Percentiles rank a stretch among this genome's conserved stretches.
Evolutionary conservation across 2,888 invertebrate species (phyloP).

Genomic region (Rugalucina vietnamica): DNA sequence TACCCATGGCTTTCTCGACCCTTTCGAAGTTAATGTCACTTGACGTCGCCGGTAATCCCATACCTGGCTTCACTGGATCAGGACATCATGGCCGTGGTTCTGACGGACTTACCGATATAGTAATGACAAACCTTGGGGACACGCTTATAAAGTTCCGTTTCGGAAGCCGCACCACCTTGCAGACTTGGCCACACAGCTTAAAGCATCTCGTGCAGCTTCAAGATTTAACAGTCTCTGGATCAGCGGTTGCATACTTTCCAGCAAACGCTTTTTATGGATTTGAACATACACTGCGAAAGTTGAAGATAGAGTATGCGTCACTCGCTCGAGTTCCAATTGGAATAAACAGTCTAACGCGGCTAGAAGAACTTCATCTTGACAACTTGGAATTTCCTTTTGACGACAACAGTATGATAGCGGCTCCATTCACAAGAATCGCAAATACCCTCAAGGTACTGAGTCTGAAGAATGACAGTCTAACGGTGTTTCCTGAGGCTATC

Average conservation of each 20-base stretch:
- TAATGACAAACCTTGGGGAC: constrained; percentile 45
- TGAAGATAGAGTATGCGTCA: constrained; percentile 62
- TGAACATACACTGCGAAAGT: constrained; percentile 48
- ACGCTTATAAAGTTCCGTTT: constrained; percentile 54
- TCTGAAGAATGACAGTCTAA: constrained; percentile 62
- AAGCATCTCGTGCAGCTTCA: constrained; percentile 60
- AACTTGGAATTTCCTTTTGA: constrained; percentile 50
- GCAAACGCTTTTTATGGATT: constrained; percentile 62
- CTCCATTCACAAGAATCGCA: constrained; percentile 51
- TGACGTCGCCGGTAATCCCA: constrained; percentile 59
- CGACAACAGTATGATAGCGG: constrained; percentile 55
- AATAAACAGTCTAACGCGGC: constrained; percentile 37
- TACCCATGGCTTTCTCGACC: constrained; percentile 36
- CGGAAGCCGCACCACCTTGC: constrained; percentile 43
- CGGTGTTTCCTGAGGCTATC: constrained; percentile 61
- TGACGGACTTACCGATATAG: constrained; percentile 48
- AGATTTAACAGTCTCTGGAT: constrained; percentile 53
- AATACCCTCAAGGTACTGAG: constrained; percentile 55
- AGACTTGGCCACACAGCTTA: constrained; percentile 57
- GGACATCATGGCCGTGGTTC: constrained; percentile 19
- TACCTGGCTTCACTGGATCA: constrained; percentile 28
- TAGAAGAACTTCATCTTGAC: constrained; percentile 62
- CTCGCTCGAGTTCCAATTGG: constrained; percentile 57
- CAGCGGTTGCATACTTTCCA: constrained; percentile 45
- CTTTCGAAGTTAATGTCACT: constrained; percentile 32